phyloP scores from a whole-genome alignment of 92 coral and sea anemone genomes.

The Desmophyllum pertusum region DNA sequence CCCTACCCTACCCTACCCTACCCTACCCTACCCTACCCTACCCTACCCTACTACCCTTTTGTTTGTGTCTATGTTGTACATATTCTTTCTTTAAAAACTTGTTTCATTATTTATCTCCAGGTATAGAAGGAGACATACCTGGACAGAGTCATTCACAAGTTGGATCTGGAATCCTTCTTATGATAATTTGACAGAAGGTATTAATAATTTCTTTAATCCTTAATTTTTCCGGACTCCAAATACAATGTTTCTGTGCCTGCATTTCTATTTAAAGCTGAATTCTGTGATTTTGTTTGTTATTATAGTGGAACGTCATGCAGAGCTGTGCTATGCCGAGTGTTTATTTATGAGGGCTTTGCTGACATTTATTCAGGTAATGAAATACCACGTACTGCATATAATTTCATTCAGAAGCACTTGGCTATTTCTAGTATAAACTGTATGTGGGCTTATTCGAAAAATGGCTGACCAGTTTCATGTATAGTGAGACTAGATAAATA shows the following conservation, averaged over 20 bases:
- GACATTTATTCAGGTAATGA: constrained; percentile 95
- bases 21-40: too few relatives aligned
- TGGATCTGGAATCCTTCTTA: constrained; percentile 96
- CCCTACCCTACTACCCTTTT: too few relatives aligned
- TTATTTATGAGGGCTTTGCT: constrained; percentile 93
- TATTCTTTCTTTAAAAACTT: too few relatives aligned
- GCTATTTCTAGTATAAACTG: too few relatives aligned
- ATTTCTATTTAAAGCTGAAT: background rate
- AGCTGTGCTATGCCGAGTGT: constrained; percentile 99
- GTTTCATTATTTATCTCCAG: constrained; percentile 43
- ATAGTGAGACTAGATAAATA: too few relatives aligned
- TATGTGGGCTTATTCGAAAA: too few relatives aligned
- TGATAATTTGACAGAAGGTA: constrained; percentile 88
- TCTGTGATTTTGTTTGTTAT: background rate
- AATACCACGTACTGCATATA: too few relatives aligned
- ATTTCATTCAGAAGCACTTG: too few relatives aligned
- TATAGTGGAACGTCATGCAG: constrained; percentile 94
- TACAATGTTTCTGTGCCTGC: background rate
- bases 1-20: too few relatives aligned
- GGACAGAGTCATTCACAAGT: constrained; percentile 92
- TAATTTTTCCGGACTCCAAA: too few relatives aligned
- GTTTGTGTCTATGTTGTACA: too few relatives aligned
- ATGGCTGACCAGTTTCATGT: too few relatives aligned
- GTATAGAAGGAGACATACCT: constrained; percentile 78
- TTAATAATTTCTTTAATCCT: background rate